Base-by-base conservation (phyloP, 2,797 vertebrate species). In the Sebastes trivittatus region DNA sequence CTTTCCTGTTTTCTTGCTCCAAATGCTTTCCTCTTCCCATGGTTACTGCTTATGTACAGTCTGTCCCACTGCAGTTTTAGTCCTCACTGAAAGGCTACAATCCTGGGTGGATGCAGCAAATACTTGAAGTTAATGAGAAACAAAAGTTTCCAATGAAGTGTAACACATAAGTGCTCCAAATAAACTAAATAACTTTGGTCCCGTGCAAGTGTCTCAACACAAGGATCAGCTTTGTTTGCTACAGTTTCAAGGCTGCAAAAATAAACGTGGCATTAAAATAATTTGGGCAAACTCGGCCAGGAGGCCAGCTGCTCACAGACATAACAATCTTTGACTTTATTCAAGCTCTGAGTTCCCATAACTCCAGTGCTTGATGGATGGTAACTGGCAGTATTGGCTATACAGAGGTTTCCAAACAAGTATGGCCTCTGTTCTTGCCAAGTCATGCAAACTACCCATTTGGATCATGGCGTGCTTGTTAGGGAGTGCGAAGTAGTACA, bases 361-460 rank as follows among this genome's bases (percentile, higher is more conserved):
- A 77, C 54, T 71, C 49, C 77, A 20, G 18, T 61, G 70, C 74
- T 85, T 91, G 83, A 87, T 84, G 84, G 83, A 90, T 90, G 78
- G 75, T 67, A 75, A 86, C 82, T 84, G 81, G 81, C 73, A 79
- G 75, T 56, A 64, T 77, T 86, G 77, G 78, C 82, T 64, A 25
- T 13, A 27, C 29, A 27, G 71, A 67, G 74, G 76, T 87, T 89
- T 92, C 65, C 46, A 89, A 81, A 84, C 77, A 84, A 91, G 77
- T 84, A 73, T 71, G 68, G 52, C 55, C 78, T 83, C 64, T 90
- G 77, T 90, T 88, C 80, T 70, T 87, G 92, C 89, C 85, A 91
- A 90, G 77, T 87, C 88, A 90, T 83, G 88, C 84, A 90, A 89
- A 86, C 62, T 74, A 66, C 56, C 77, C 61, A 72, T 86, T 90